phyloP scores from a whole-genome alignment of 2,113 vertebrate genomes.

The Mugil cephalus region DNA sequence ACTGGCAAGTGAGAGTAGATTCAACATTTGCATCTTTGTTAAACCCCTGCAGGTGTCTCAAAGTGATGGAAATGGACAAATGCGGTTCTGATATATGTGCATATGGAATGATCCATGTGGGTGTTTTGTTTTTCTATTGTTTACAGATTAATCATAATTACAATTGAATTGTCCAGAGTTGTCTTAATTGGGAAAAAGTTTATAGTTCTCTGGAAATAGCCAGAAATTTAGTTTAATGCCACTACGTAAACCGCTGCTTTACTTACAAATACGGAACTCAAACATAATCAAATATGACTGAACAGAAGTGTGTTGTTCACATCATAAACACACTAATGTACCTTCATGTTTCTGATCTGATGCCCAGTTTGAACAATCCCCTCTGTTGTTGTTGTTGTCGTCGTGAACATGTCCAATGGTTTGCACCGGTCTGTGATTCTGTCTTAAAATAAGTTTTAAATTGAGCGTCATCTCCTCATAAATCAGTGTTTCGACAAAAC shows the following conservation, averaged over 20 bases:
- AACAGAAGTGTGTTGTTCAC: not conserved
- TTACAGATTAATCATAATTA: too few species aligned
- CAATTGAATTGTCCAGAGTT: too few species aligned
- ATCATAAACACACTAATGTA: not conserved
- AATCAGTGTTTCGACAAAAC: conserved; percentile 39
- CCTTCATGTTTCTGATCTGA: not conserved
- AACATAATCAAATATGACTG: not conserved
- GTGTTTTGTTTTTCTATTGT: too few species aligned
- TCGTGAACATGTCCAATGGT: not conserved
- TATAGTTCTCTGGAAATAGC: too few species aligned
- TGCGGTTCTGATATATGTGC: too few species aligned
- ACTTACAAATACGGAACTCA: not conserved
- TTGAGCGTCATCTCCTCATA: conserved; percentile 1
- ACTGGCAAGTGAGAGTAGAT: too few species aligned
- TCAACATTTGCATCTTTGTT: too few species aligned
- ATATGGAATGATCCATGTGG: too few species aligned
- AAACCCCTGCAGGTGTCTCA: too few species aligned
- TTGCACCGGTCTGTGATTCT: not conserved
- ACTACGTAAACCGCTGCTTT: not conserved
- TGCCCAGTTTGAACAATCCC: not conserved
- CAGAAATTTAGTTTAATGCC: too few species aligned
- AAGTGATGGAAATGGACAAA: too few species aligned
- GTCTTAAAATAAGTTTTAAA: conserved; percentile 14
- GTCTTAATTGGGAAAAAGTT: too few species aligned
- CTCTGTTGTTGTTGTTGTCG: not conserved